Base-by-base conservation (phyloP, 1,140 invertebrate genomes). In the Anagrus nilaparvatae region DNA sequence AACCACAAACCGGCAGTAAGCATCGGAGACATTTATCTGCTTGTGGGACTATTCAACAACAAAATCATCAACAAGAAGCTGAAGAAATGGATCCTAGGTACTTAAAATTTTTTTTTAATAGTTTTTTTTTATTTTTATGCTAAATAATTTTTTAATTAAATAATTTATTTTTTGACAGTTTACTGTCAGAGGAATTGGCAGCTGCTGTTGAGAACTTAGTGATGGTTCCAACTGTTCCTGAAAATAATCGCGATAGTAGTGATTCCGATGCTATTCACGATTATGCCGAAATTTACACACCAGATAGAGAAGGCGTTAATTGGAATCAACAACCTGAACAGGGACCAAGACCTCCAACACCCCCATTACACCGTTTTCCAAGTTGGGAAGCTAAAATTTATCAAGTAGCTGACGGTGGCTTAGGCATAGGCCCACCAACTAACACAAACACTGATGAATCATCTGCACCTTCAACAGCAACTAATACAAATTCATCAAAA, bases 351-450 rank as follows among this genome's bases (percentile, higher is more conserved):
- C 85, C 88, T 1, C 90, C 90, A 0, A 93, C 89, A 1, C 89
- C 89, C 16, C 90, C 90, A 1, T 59, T 94, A 28, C 89, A 94
- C 58, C 73, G 82, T 53, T 90, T 90, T 60, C 87, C 87, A 3
- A 88, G 85, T 49, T 90, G 88, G 89, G 88, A 94, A 65, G 87
- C 88, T n/a, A 82, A 89, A 65, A 93, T 94, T 52, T 95, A 95
- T 63, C 82, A 84, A 69, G 81, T 87, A 44, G 88, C 87, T 9
- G 86, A 86, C 51, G 86, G 89, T 61, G 87, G 87, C 1, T 69
- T 91, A 27, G 65, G 70, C 13, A 67, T 70, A 34, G 62, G 62
- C 47, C 61, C 59, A 20, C 48, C 60, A 31, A 58, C 60, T 4
- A 69, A 66, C 41, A n/a, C n/a, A n/a, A n/a, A n/a, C n/a, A n/a